Conservation (phyloP, 2,888 invertebrate genomes). For the Troides oblongomaculatus region DNA sequence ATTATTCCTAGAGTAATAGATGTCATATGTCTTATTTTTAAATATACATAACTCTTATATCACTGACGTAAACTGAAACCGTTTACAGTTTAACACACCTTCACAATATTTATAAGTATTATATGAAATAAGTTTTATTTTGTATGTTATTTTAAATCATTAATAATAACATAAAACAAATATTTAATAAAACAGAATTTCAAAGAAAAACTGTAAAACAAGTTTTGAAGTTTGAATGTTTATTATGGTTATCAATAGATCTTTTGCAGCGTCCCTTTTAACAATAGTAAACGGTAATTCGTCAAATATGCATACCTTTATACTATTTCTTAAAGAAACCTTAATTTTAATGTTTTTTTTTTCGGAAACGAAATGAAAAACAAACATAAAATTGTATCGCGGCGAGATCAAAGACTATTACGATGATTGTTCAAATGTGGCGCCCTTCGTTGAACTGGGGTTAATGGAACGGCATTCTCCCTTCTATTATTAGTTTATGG, state of each 20-base stretch:
- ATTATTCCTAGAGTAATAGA: slow-evolving; percentile 18
- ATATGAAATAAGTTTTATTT: no score
- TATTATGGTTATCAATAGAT: no score
- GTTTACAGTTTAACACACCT: neutral
- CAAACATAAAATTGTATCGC: neutral
- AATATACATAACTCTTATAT: neutral
- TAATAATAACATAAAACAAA: no score
- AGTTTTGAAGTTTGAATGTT: no score
- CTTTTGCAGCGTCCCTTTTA: no score
- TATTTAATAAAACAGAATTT: no score
- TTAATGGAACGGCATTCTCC: slow-evolving; percentile 17
- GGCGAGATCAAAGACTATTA: slow-evolving; percentile 2
- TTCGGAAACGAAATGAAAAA: neutral
- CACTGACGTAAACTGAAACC: neutral
- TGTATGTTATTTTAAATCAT: no score
- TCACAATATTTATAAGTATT: no score
- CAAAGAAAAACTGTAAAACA: no score
- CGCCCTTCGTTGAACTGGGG: slow-evolving; percentile 10
- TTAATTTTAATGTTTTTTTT: neutral
- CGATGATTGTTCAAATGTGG: slow-evolving; percentile 11
- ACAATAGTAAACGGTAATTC: no score
- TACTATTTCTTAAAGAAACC: neutral
- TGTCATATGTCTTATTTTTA: slow-evolving; percentile 1
- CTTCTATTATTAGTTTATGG: slow-evolving; percentile 16
- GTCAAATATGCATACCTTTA: no score